These are phyloP conservation scores for Tautogolabrus adspersus DNA, from an alignment of 2,113 vertebrate genomes.

Conservation along the genomic window DNA sequence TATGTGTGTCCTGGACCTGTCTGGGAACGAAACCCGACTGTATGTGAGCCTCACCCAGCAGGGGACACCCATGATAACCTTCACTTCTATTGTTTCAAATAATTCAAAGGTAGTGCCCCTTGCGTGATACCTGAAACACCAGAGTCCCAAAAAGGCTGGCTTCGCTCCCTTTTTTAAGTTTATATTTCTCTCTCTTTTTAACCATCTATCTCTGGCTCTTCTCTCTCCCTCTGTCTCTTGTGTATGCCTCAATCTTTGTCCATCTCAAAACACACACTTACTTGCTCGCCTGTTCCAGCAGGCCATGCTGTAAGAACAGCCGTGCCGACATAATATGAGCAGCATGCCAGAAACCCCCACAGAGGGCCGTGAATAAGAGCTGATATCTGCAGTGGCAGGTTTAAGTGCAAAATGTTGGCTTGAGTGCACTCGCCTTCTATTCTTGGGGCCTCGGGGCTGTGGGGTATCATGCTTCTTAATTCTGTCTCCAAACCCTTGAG, in stretches of 20 bases:
- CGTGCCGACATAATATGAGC: slow-evolving; percentile 59
- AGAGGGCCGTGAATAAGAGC: slow-evolving; percentile 62
- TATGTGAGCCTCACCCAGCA: slow-evolving; percentile 22
- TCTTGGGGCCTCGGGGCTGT: slow-evolving; percentile 38
- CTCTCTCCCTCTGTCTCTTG: slow-evolving; percentile 11
- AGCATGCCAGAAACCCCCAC: slow-evolving; percentile 61
- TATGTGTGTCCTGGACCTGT: slow-evolving; percentile 3
- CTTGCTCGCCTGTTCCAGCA: slow-evolving; percentile 23
- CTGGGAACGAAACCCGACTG: slow-evolving; percentile 28
- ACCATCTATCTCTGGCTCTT: not conserved
- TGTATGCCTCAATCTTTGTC: slow-evolving; percentile 32
- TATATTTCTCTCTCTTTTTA: not conserved
- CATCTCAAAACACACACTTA: slow-evolving; percentile 21
- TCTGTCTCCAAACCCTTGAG: slow-evolving; percentile 32
- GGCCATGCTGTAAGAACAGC: slow-evolving; percentile 42
- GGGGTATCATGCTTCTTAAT: slow-evolving; percentile 42
- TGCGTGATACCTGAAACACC: slow-evolving; percentile 15
- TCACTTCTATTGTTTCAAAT: slow-evolving; percentile 28
- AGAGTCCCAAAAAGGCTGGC: slow-evolving; percentile 9
- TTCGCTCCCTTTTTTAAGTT: not conserved
- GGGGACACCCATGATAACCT: slow-evolving; percentile 41
- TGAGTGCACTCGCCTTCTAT: slow-evolving; percentile 48
- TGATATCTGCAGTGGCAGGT: slow-evolving; percentile 52
- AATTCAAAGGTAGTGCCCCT: slow-evolving; percentile 3
- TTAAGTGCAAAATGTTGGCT: slow-evolving; percentile 62